phyloP scores from a whole-genome alignment of 1,140 invertebrate genomes.

The Achatina immaculata region DNA sequence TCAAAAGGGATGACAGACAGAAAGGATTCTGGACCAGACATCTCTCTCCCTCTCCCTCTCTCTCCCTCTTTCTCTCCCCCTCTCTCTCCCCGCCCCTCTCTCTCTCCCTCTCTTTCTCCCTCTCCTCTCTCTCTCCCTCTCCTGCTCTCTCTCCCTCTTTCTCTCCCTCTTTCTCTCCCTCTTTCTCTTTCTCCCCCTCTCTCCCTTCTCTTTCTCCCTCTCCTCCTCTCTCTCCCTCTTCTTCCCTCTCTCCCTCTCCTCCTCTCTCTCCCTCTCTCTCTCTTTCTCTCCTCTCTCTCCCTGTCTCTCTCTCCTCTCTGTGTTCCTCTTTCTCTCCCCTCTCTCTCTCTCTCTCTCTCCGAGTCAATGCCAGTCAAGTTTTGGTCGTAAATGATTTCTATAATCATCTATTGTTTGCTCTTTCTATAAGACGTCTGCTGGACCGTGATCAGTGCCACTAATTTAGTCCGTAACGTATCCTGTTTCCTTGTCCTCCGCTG shows the following conservation, averaged over 20 bases:
- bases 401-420: too few relatives aligned
- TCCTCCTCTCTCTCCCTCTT: not conserved
- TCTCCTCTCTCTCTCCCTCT: not conserved
- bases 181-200: not conserved
- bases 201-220: not conserved
- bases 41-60: too few relatives aligned
- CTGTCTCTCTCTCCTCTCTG: not conserved
- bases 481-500: too few relatives aligned
- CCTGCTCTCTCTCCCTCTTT: not conserved
- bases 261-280: slow-evolving; percentile 13
- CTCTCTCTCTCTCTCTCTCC: not conserved
- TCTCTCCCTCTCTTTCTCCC: not conserved
- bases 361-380: too few relatives aligned
- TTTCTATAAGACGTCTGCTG: too few relatives aligned
- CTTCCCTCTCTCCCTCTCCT: not conserved
- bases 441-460: too few relatives aligned
- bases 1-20: too few relatives aligned
- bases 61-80: too few relatives aligned
- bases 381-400: too few relatives aligned
- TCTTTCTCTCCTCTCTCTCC: not conserved
- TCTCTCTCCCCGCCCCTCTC: not conserved
- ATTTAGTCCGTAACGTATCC: too few relatives aligned
- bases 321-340: not conserved
- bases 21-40: too few relatives aligned
- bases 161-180: not conserved